These are phyloP conservation scores for Anguilla megastoma DNA, from an alignment of 2,797 vertebrate genomes.

Conservation along the genomic window DNA sequence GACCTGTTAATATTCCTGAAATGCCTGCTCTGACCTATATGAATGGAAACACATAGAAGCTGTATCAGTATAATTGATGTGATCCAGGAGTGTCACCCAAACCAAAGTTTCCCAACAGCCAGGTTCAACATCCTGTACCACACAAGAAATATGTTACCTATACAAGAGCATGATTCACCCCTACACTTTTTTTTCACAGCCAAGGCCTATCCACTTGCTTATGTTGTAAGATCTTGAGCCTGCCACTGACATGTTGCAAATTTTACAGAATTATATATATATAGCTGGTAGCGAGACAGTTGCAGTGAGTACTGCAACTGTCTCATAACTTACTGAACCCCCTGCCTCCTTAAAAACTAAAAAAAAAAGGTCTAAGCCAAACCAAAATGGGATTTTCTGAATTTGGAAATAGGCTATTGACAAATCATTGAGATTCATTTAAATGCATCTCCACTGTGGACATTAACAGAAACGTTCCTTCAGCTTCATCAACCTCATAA, in stretches of 20 bases:
- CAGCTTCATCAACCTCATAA: not conserved
- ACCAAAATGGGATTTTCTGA: no score
- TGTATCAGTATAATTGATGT: not conserved
- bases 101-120: not conserved
- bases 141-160: not conserved
- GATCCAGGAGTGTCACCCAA: not conserved
- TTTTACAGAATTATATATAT: not conserved
- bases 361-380: no score
- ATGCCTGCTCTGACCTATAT: not conserved
- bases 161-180: not conserved
- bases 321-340: constrained; percentile 50
- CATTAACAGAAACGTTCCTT: not conserved
- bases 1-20: not conserved
- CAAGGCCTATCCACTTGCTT: not conserved
- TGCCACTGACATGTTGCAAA: not conserved
- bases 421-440: not conserved
- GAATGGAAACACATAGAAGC: not conserved
- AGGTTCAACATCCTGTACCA: not conserved
- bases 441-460: not conserved
- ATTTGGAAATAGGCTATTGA: no score
- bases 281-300: constrained; percentile 53
- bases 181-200: not conserved
- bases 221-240: not conserved
- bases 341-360: constrained; percentile 48
- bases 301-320: constrained; percentile 38